Base-by-base conservation (phyloP, 2,113 vertebrate species). In the Myanophis thanlyinensis region DNA sequence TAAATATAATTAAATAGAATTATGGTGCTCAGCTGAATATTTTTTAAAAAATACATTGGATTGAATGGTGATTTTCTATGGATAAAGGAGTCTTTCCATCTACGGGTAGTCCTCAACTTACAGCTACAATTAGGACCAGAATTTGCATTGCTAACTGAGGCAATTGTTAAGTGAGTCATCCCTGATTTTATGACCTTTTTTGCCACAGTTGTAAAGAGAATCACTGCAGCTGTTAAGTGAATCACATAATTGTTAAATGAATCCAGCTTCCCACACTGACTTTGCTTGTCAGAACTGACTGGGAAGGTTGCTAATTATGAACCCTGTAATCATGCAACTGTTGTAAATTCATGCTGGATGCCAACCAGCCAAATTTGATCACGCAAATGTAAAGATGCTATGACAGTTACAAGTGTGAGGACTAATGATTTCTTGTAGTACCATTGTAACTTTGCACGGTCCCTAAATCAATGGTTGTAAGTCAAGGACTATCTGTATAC, bases 1-100 rank as follows among this genome's bases (percentile, higher is more conserved):
- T 90, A 92, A 95, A 90, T 54, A 92, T 47, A 94, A 25, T 22
- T 23, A 85, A 59, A 46, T 59, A 91, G 54, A 48, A 93, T 27
- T 46, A 67, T 91, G 59, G 59, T 30, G 86, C 91, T 93, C 88
- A 94, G 52, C 27, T 89, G 62, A 85, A n/a, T 73, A 5, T 53
- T 23, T 20, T 10, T 10, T 85, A 92, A 80, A 84, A 87, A 85
- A 27, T 49, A 13, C 0, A 9, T 62, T 23, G 59, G 8, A 44
- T 89, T 56, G 11, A 89, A 48, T 48, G 25, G 5, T 13, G 30
- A 56, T 30, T 30, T 67, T 67, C 30, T 22, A 46, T 18, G 11
- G 23, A 59, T 40, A 53, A 52, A 52, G 22, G 10, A 22, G 4
- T 52, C 15, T 15, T 52, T 88, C n/a, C 20, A 25, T 18, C 86